These are phyloP conservation scores for Cecropterus lyciades DNA, from an alignment of 1,140 invertebrate genomes.

Conservation along the genomic window DNA sequence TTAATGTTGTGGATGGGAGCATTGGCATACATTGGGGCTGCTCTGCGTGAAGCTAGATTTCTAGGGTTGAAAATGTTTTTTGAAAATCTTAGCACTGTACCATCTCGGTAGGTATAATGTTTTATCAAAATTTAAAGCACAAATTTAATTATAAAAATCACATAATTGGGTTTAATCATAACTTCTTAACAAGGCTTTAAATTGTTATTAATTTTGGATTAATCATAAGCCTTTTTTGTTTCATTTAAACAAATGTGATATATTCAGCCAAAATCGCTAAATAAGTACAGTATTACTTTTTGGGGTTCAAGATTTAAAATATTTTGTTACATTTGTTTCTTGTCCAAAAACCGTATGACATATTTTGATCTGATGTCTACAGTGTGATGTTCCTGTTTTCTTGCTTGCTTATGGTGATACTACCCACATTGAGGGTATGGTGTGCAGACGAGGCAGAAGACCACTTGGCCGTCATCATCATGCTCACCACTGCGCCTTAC, in stretches of 20 bases:
- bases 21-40: constrained; percentile 91
- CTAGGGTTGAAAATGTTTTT: constrained; percentile 95
- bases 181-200: no score
- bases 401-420: constrained; percentile 92
- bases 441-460: constrained; percentile 95
- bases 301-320: no score
- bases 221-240: no score
- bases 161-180: no score
- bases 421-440: constrained; percentile 93
- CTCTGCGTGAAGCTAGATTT: constrained; percentile 92
- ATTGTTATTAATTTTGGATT: no score
- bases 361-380: constrained; percentile 23
- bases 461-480: constrained; percentile 95
- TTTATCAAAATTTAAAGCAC: no score
- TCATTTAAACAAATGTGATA: no score
- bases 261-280: no score
- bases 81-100: constrained; percentile 92
- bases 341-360: no score
- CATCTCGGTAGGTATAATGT: constrained; percentile 62
- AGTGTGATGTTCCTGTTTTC: constrained; percentile 97
- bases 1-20: constrained; percentile 90
- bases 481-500: constrained; percentile 97
- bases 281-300: no score
- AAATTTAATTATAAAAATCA: no score
- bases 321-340: no score